phyloP scores from a whole-genome alignment of 2,888 invertebrate genomes.

The Eristalinus sepulchralis region DNA sequence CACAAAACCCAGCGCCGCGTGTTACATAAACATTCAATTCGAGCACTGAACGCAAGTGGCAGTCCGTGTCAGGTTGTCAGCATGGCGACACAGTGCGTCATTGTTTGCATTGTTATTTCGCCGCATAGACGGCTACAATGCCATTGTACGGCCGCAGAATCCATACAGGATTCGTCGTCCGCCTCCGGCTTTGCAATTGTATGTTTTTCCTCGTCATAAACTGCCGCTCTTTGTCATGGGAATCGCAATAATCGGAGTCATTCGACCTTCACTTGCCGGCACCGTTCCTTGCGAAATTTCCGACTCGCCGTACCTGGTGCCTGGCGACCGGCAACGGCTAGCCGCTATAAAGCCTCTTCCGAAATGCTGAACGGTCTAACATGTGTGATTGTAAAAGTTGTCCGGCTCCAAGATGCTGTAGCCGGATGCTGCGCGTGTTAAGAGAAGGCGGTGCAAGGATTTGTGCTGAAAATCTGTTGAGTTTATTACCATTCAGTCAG shows the following conservation, averaged over 20 bases:
- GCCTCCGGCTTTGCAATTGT: background rate
- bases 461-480: background rate
- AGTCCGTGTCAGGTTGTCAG: conserved; percentile 23
- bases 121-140: conserved; percentile 5
- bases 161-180: background rate
- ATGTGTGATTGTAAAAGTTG: background rate
- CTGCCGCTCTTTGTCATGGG: background rate
- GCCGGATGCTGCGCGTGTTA: background rate
- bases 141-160: background rate
- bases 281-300: background rate
- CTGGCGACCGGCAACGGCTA: background rate
- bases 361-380: background rate
- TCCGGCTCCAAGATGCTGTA: background rate
- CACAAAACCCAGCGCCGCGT: background rate
- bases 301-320: background rate
- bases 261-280: background rate
- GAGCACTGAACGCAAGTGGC: background rate
- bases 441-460: background rate
- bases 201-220: background rate
- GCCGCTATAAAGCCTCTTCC: background rate
- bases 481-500: background rate
- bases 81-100: conserved; percentile 32
- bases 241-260: background rate
- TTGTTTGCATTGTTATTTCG: conserved; percentile 1
- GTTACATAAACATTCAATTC: background rate